Conservation (phyloP, 2,113 vertebrate genomes). For the Myodes glareolus region DNA sequence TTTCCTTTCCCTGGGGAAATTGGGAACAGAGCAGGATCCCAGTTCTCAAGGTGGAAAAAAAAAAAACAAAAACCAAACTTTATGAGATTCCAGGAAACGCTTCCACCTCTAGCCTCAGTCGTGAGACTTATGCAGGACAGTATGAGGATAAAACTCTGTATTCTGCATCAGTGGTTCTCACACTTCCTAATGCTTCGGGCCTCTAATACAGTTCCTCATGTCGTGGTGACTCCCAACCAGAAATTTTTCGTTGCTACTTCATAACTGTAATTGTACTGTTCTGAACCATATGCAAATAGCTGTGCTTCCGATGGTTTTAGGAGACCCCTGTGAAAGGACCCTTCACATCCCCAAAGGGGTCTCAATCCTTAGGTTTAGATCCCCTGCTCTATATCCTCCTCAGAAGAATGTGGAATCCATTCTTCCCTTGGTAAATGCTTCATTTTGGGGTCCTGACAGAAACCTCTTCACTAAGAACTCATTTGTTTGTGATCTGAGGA, state of each 20-base stretch:
- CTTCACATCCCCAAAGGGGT: background rate
- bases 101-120: slow-evolving; percentile 64
- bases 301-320: background rate
- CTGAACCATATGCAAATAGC: background rate
- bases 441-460: slow-evolving; percentile 77
- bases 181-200: background rate
- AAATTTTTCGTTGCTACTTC: background rate
- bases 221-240: background rate
- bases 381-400: slow-evolving; percentile 58
- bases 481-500: slow-evolving; percentile 77
- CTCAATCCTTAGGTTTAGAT: background rate
- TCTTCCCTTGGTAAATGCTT: slow-evolving; percentile 78
- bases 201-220: background rate
- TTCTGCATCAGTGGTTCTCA: background rate
- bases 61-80: background rate
- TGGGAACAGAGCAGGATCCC: slow-evolving; percentile 58
- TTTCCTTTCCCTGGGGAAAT: slow-evolving; percentile 54
- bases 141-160: slow-evolving; percentile 74
- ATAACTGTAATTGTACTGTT: background rate
- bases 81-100: slow-evolving; percentile 44
- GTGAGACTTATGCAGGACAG: slow-evolving; percentile 42
- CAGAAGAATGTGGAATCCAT: slow-evolving; percentile 73
- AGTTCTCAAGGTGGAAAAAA: slow-evolving; percentile 37
- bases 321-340: background rate
- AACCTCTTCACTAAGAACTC: slow-evolving; percentile 74